phyloP scores from a whole-genome alignment of 2,113 vertebrate species.

The Eira barbara region DNA sequence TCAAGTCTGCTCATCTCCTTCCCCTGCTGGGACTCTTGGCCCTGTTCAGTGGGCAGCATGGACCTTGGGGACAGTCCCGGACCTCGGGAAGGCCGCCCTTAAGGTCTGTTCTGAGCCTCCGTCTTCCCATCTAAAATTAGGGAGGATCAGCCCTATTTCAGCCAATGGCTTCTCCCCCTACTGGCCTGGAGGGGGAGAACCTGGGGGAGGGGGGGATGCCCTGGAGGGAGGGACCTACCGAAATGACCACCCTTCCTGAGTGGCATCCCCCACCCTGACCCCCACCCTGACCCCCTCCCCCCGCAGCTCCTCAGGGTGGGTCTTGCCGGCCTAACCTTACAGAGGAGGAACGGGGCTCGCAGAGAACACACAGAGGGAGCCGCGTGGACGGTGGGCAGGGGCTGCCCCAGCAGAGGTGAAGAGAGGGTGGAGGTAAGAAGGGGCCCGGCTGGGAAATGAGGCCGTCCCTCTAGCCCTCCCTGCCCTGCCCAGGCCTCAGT shows the following conservation, averaged over 20 bases:
- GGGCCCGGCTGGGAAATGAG: not conserved
- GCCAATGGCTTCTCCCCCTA: not conserved
- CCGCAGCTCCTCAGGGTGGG: not conserved
- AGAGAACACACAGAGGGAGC: not conserved
- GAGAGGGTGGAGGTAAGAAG: not conserved
- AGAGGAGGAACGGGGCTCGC: not conserved
- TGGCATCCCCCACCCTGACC: rapidly evolving
- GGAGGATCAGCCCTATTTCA: not conserved
- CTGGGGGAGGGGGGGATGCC: rapidly evolving
- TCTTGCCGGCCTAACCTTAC: not conserved
- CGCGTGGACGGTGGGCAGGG: rapidly evolving
- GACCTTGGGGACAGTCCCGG: not conserved
- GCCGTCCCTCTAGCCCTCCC: not conserved
- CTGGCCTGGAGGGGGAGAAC: not conserved
- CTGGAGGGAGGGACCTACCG: not conserved
- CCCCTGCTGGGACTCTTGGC: not conserved
- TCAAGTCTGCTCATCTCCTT: too few relatives aligned
- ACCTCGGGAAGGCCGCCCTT: not conserved
- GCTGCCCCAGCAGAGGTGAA: not conserved
- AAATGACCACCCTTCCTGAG: not conserved
- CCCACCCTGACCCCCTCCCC: too few relatives aligned
- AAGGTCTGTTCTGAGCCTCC: not conserved
- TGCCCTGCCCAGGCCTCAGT: not conserved
- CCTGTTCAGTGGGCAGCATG: not conserved
- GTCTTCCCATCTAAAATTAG: not conserved